phyloP scores from a whole-genome alignment of 2,113 vertebrate genomes.

The Sceloporus undulatus region DNA sequence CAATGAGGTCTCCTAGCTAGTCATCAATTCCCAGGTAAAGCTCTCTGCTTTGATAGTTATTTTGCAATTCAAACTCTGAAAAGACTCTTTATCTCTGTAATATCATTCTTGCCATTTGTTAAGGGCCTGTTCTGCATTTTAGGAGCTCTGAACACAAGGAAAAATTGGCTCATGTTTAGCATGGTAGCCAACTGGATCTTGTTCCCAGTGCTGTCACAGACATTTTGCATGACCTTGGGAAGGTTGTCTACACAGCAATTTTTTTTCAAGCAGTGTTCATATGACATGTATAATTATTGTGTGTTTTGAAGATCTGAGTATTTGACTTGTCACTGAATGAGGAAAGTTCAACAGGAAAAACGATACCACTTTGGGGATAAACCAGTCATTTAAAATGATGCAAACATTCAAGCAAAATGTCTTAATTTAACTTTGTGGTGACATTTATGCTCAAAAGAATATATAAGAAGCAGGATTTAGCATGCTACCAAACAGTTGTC shows the following conservation, averaged over 20 bases:
- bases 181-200: neutral
- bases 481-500: neutral
- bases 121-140: constrained; percentile 36
- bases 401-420: neutral
- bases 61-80: constrained; percentile 36
- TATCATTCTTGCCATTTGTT: constrained; percentile 4
- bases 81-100: constrained; percentile 17
- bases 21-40: constrained; percentile 17
- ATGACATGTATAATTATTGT: constrained; percentile 8
- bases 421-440: neutral
- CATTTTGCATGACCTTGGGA: constrained; percentile 21
- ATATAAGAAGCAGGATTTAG: neutral
- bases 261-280: neutral
- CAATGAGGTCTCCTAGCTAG: constrained; percentile 7
- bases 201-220: neutral
- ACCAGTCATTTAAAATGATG: constrained; percentile 17
- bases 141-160: neutral
- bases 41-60: constrained; percentile 24
- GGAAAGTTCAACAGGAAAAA: constrained; percentile 6
- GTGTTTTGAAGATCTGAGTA: neutral
- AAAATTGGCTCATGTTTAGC: neutral
- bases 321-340: neutral
- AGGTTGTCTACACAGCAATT: neutral
- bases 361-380: neutral
- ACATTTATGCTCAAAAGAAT: neutral